These are phyloP conservation scores for Coregonus sp. DNA, from an alignment of 2,797 vertebrate species.

Conservation along the genomic window DNA sequence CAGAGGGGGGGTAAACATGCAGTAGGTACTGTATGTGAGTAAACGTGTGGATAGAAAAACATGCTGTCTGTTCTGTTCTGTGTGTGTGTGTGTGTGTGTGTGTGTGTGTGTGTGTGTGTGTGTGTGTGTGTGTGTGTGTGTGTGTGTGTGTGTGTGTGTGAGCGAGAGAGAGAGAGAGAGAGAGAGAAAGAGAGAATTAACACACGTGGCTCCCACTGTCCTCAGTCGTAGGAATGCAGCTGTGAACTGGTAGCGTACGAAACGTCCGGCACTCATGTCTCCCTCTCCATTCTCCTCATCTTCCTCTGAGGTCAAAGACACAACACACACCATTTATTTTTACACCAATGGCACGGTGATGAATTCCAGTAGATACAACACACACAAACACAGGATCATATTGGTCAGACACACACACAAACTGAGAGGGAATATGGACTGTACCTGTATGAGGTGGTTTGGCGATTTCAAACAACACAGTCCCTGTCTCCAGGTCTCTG, in stretches of 20 bases:
- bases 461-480: constrained; percentile 91
- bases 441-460: constrained; percentile 86
- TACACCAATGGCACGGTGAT: too few relatives aligned
- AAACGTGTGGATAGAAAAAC: not conserved
- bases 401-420: not conserved
- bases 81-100: constrained; percentile 12
- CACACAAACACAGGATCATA: constrained; percentile 9
- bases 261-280: constrained; percentile 83
- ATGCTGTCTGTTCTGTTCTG: constrained; percentile 30
- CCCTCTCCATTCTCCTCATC: constrained; percentile 78
- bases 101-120: too few relatives aligned
- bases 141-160: constrained; percentile 36
- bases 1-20: not conserved
- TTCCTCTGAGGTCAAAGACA: constrained; percentile 60
- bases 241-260: constrained; percentile 95
- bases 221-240: constrained; percentile 87
- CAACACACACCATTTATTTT: not conserved
- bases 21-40: too few relatives aligned
- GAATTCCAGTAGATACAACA: constrained; percentile 15
- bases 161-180: too few relatives aligned
- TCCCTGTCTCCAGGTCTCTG: constrained; percentile 88
- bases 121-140: constrained; percentile 34
- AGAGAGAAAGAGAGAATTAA: not conserved
- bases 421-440: not conserved
- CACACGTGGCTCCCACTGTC: constrained; percentile 90